Percentiles rank a stretch among this genome's conserved stretches.
phyloP scores from a whole-genome alignment of 2,113 vertebrate genomes.

The Clinocottus analis region DNA sequence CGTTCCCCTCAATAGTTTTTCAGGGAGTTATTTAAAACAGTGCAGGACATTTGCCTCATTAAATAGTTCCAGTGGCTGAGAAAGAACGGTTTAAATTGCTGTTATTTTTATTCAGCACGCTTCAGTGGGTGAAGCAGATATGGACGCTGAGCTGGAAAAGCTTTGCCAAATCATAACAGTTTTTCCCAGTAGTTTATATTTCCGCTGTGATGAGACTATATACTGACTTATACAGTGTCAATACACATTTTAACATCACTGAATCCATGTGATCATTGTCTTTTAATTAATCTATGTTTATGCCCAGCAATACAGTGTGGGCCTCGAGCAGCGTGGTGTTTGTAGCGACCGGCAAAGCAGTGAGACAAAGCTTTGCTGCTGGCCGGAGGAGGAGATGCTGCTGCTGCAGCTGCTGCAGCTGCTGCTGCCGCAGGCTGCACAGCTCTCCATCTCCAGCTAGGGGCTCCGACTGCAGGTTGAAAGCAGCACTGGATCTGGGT shows the following conservation, averaged over 20 bases:
- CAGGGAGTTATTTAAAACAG: constrained; percentile 4
- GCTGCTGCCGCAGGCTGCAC: neutral
- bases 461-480: neutral
- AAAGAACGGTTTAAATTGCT: constrained; percentile 53
- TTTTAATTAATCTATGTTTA: neutral
- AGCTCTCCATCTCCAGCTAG: neutral
- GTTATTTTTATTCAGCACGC: constrained; percentile 34
- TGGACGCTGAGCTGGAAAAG: constrained; percentile 11
- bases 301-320: neutral
- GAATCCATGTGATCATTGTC: neutral
- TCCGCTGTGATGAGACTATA: neutral
- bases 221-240: neutral
- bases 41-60: constrained; percentile 35
- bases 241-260: neutral
- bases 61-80: constrained; percentile 49
- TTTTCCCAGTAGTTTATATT: neutral
- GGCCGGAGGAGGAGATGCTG: neutral
- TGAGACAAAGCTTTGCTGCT: neutral
- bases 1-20: constrained; percentile 9
- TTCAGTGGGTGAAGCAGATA: neutral
- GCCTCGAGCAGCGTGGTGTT: neutral
- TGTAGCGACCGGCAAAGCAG: neutral
- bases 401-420: neutral
- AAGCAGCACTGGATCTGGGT: neutral
- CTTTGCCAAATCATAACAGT: neutral